Evolutionary conservation across 1,140 invertebrate genomes (phyloP).

Genomic region (Danaus plexippus): DNA sequence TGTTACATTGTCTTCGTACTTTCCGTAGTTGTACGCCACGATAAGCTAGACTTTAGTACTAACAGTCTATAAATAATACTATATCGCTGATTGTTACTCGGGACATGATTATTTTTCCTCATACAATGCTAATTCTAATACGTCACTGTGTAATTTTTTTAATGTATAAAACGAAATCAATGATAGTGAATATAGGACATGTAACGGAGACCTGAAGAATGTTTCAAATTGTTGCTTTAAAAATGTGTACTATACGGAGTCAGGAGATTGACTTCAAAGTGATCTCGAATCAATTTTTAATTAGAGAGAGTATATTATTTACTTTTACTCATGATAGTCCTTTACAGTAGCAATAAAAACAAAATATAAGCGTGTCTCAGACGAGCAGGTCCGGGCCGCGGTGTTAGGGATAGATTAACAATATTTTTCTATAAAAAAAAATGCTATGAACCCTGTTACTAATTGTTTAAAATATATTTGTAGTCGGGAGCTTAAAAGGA

Average conservation of each 20-base stretch:
- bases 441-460: no score
- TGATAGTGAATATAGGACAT: slow-evolving; percentile 21
- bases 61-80: no score
- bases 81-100: neutral
- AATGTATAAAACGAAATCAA: slow-evolving; percentile 4
- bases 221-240: slow-evolving; percentile 62
- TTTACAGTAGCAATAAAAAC: no score
- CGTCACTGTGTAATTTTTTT: slow-evolving; percentile 4
- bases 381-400: slow-evolving; percentile 5
- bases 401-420: neutral
- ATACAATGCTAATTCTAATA: slow-evolving; percentile 7
- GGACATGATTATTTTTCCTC: neutral
- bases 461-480: no score
- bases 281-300: slow-evolving; percentile 63
- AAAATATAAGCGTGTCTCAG: slow-evolving; percentile 6
- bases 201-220: slow-evolving; percentile 48
- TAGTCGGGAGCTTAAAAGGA: no score
- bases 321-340: slow-evolving; percentile 22
- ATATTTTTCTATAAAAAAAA: no score
- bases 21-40: no score
- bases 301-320: slow-evolving; percentile 45
- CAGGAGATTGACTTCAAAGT: slow-evolving; percentile 49
- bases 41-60: no score
- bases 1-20: no score
- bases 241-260: slow-evolving; percentile 50